Evolutionary conservation across 2,888 invertebrate species (phyloP).

Genomic region (Neoascia interrupta): DNA sequence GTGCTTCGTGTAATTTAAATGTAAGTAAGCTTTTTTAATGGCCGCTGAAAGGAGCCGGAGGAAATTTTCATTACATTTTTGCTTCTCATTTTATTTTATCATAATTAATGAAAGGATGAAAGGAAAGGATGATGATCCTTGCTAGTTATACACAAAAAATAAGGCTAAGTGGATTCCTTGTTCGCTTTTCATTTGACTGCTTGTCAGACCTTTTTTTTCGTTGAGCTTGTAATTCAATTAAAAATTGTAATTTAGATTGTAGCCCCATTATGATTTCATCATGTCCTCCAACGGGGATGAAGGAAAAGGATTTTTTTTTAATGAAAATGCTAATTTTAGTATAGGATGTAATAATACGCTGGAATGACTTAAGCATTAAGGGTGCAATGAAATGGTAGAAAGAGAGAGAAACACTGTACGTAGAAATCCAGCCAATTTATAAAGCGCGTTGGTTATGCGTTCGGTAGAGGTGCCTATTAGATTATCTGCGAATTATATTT

Average conservation of each 20-base stretch:
- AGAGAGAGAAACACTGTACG: no score
- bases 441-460: no score
- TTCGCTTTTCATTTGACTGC: constrained; percentile 34
- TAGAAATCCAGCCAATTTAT: no score
- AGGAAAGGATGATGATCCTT: constrained; percentile 64
- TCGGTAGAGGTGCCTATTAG: no score
- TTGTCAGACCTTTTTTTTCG: no score
- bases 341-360: constrained; percentile 6
- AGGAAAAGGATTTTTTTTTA: constrained; percentile 31
- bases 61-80: constrained; percentile 63
- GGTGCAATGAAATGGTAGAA: no score
- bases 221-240: constrained; percentile 67
- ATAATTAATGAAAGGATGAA: constrained; percentile 69
- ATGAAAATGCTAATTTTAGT: constrained; percentile 59
- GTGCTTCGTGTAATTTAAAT: constrained; percentile 66
- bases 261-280: constrained; percentile 47
- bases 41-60: constrained; percentile 62
- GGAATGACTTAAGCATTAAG: no score
- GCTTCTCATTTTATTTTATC: constrained; percentile 60
- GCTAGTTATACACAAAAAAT: constrained; percentile 47
- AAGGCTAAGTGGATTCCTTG: constrained; percentile 50
- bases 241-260: constrained; percentile 68
- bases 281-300: constrained; percentile 7
- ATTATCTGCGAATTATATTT: no score
- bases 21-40: constrained; percentile 70